Base-by-base conservation (phyloP, 2,113 vertebrate genomes). In the Caloenas nicobarica region DNA sequence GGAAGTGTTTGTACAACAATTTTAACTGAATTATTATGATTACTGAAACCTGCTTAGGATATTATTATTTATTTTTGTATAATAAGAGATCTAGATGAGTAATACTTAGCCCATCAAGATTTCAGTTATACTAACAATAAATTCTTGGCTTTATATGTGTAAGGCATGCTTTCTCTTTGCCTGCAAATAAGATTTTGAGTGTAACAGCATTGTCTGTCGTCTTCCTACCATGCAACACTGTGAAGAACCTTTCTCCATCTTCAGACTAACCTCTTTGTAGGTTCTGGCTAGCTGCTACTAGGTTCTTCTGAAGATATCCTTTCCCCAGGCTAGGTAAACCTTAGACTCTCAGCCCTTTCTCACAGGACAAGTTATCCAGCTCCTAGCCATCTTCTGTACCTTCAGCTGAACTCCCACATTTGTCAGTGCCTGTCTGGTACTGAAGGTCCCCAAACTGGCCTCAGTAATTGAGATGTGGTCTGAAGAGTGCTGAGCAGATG, bases 381-480 rank as follows among this genome's bases (percentile, higher is more conserved):
- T 10, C 17, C 13, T 0, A 1, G 17, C 7, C 5, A 10, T 26
- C 38, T n/a, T 50, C 44, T 4, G 10, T 50, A 12, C 51, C 6
- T 38, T 60, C 42, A 36, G 12, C 25, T 60, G 40, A 54, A 11
- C 4, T 71, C 16, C 8, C 2, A 3, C 8, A 16, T 50, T 81
- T 19, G 5, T 38, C 11, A 3, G 31, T 50, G n/a, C 28, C 38
- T 44, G 11, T 12, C 34, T 71, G 19, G 25, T 69, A 48, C 18
- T 48, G 25, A 71, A 76, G 23, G 19, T 11, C 7, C 7, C 9
- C 16, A 19, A 25, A 26, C 6, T 21, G 31, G 23, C 11, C 19
- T 73, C n/a, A n/a, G 44, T 14, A 65, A 34, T 9, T 12, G 44
- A 46, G 44, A 10, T 46, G 44, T 46, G 44, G 44, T 46, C 44